Evolutionary conservation across 2,113 vertebrate species (phyloP).

Genomic region (Orientallactaga bullata): DNA sequence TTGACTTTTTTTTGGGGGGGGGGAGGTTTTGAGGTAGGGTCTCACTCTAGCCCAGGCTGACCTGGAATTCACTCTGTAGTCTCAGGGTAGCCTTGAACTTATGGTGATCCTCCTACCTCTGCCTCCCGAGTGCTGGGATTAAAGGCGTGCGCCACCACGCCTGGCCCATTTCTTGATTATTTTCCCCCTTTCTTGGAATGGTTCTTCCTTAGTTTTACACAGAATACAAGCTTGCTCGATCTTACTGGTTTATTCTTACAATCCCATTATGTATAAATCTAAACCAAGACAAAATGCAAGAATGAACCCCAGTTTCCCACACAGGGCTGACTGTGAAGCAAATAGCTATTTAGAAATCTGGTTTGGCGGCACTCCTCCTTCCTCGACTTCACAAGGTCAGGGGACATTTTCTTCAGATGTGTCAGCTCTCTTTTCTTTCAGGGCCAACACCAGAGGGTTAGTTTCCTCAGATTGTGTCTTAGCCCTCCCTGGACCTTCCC

Average conservation of each 20-base stretch:
- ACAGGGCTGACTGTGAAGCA: background rate
- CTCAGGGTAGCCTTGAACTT: no score
- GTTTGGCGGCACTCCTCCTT: background rate
- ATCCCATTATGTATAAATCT: background rate
- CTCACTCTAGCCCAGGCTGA: no score
- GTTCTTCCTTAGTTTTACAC: background rate
- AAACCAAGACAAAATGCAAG: background rate
- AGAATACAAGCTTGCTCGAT: background rate
- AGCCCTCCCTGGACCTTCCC: background rate
- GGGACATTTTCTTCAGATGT: background rate
- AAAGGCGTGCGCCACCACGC: no score
- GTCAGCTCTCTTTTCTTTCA: background rate
- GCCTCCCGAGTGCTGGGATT: no score
- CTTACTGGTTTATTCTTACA: background rate
- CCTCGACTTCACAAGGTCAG: background rate
- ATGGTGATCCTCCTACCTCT: no score
- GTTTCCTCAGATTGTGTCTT: background rate
- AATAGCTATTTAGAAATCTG: slow-evolving; percentile 6
- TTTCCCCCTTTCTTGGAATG: background rate
- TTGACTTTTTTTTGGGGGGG: background rate
- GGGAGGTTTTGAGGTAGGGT: no score
- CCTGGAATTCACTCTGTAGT: no score
- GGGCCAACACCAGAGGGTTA: background rate
- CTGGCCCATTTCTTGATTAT: background rate
- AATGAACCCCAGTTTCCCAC: background rate